phyloP scores from a whole-genome alignment of 2,797 vertebrate species.

The Lagorchestes hirsutus region DNA sequence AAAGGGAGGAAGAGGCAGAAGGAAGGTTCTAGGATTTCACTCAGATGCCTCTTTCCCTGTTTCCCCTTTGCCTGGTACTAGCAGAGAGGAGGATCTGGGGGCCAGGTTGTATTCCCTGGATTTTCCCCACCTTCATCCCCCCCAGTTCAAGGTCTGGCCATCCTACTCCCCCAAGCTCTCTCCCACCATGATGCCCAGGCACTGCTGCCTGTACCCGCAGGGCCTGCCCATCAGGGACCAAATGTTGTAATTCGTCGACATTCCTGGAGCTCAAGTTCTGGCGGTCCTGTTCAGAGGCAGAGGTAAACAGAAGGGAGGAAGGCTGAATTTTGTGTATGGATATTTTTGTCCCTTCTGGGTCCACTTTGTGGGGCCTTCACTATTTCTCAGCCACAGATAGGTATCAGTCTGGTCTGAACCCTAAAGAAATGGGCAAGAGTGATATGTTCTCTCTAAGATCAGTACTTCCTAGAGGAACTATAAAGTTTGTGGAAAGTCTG shows the following conservation, averaged over 20 bases:
- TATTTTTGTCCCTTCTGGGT: not conserved
- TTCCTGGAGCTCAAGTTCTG: slow-evolving; percentile 65
- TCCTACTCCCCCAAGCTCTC: not conserved
- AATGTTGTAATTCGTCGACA: slow-evolving; percentile 50
- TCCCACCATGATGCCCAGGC: slow-evolving; percentile 49
- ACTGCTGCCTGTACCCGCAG: slow-evolving; percentile 88
- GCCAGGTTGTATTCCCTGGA: not conserved
- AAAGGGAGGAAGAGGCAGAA: not conserved
- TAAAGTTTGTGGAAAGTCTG: not conserved
- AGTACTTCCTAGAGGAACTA: not conserved
- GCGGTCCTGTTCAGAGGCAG: slow-evolving; percentile 69
- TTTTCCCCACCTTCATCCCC: slow-evolving; percentile 30
- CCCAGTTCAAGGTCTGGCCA: not conserved
- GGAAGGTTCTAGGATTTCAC: not conserved
- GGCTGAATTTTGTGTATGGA: not conserved
- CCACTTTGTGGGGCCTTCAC: not conserved
- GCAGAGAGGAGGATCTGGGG: not conserved
- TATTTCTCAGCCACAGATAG: slow-evolving; percentile 9
- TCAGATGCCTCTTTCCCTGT: not conserved
- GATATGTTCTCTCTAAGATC: not conserved
- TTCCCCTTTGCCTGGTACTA: not conserved
- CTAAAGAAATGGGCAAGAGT: slow-evolving; percentile 9
- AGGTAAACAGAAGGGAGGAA: slow-evolving; percentile 31
- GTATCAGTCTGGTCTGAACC: slow-evolving; percentile 15
- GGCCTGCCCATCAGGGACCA: slow-evolving; percentile 91